Conservation (phyloP, 2,888 invertebrate species). For the Harpalus rubripes region DNA sequence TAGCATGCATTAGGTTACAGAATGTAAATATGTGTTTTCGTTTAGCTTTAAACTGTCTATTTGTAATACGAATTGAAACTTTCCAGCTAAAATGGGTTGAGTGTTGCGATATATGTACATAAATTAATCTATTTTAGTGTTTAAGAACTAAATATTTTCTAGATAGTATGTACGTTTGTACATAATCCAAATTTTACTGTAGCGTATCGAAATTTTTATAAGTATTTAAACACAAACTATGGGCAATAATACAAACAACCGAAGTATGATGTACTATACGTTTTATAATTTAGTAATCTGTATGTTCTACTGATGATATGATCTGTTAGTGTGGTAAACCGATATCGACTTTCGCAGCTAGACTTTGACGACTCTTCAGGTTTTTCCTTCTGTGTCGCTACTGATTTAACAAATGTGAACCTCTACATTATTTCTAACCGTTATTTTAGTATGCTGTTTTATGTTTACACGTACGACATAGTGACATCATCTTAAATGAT, state of each 20-base stretch:
- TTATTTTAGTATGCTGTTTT: conserved; percentile 44
- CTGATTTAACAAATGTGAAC: conserved; percentile 26
- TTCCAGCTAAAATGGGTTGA: conserved; percentile 30
- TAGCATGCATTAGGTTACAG: conserved; percentile 10
- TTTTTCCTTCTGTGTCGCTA: conserved; percentile 48
- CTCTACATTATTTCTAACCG: conserved; percentile 56
- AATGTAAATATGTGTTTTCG: conserved; percentile 30
- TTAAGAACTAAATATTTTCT: conserved; percentile 54
- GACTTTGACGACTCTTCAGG: conserved; percentile 46
- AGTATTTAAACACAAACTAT: conserved; percentile 43
- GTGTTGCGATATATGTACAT: conserved; percentile 49
- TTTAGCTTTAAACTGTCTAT: conserved; percentile 6
- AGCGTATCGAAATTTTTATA: conserved; percentile 53
- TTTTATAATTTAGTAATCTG: conserved; percentile 45
- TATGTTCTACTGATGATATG: conserved; percentile 7
- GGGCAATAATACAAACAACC: conserved; percentile 47
- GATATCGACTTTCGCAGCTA: conserved; percentile 40
- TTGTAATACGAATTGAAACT: conserved; percentile 38
- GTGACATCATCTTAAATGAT: neutral
- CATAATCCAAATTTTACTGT: conserved; percentile 49
- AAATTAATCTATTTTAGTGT: conserved; percentile 43
- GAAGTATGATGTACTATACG: conserved; percentile 43
- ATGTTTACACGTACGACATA: conserved; percentile 18
- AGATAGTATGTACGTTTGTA: conserved; percentile 49
- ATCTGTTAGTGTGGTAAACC: conserved; percentile 29